These are phyloP conservation scores for Drosophila fungiperda DNA, from an alignment of 2,888 invertebrate species.

Conservation along the genomic window DNA sequence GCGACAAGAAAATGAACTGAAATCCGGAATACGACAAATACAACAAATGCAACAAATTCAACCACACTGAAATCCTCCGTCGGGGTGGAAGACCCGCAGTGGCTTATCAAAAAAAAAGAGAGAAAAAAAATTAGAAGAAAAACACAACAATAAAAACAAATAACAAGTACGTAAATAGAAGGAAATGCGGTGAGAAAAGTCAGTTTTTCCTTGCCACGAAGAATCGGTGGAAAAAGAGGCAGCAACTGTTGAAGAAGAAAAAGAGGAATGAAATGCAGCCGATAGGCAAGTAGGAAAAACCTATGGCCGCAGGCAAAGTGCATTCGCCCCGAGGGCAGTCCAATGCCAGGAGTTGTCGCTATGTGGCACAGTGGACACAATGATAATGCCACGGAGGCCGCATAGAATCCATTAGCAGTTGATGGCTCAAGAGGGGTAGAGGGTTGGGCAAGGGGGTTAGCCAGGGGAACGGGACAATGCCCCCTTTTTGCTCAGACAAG, in stretches of 20 bases:
- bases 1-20: constrained; percentile 11
- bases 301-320: constrained; percentile 68
- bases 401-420: constrained; percentile 71
- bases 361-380: constrained; percentile 42
- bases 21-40: constrained; percentile 15
- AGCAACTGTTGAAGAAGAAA: constrained; percentile 2
- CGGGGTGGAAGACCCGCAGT: constrained; percentile 71
- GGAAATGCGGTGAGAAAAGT: constrained; percentile 32
- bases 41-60: constrained; percentile 13
- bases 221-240: not conserved
- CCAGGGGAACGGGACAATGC: constrained; percentile 49
- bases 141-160: constrained; percentile 27
- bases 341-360: constrained; percentile 52
- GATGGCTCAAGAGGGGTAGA: constrained; percentile 6
- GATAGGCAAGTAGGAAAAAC: constrained; percentile 63
- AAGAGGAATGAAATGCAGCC: constrained; percentile 9
- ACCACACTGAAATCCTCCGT: constrained; percentile 60
- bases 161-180: constrained; percentile 37
- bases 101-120: constrained; percentile 62
- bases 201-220: constrained; percentile 35
- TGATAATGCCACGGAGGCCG: constrained; percentile 60
- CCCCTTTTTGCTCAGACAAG: constrained; percentile 40
- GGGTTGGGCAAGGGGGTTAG: not conserved
- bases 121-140: constrained; percentile 29
- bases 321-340: constrained; percentile 62